Evolutionary conservation across 2,797 vertebrate genomes (phyloP), one percentile per base, ranked within the genome.

Genomic region (Octomys mimax): DNA sequence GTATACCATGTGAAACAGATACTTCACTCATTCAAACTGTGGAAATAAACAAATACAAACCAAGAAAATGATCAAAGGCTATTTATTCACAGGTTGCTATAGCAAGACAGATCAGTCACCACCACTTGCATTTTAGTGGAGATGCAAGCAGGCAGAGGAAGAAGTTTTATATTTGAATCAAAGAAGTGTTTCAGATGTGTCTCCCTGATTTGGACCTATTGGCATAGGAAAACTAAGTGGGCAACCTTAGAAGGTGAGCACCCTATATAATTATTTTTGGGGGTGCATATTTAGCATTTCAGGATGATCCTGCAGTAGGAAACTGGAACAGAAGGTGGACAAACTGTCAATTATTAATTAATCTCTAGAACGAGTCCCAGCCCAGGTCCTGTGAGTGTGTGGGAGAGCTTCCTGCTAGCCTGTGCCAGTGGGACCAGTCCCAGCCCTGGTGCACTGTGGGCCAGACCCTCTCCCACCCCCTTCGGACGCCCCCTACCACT

Each of bases 21-120:
- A 4, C 86, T 91, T 88, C 78, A 91, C 21, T 14, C 4, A 49
- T 79, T 85, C 39, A 66, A 70, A 91, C 70, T 92, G 7, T 68
- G 62, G 70, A 78, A 94, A 82, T 92, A 70, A 94, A 59, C 10
- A 54, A 82, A 92, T 92, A 24, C 54, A 89, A 79, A 7, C 77
- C 66, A 70, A 71, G 79, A 66, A 87, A 61, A 64, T n/a, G 59
- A 54, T 79, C 78, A 61, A 61, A 92, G 19, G 7, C 62, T 92
- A 16, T 82, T 95, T 89, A 85, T 86, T 86, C 39, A 78, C 22
- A 73, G 26, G 33, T 89, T 86, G 26, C 36, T 87, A 36, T 82
- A 92, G 46, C 54, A 87, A 71, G 59, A 46, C 31, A 62, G 14
- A 79, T 36, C 9, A 81, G 36, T 46, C 81, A 89, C 7, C 2